phyloP scores from a whole-genome alignment of 2,888 invertebrate species.

The Gymnosoma rotundatum region DNA sequence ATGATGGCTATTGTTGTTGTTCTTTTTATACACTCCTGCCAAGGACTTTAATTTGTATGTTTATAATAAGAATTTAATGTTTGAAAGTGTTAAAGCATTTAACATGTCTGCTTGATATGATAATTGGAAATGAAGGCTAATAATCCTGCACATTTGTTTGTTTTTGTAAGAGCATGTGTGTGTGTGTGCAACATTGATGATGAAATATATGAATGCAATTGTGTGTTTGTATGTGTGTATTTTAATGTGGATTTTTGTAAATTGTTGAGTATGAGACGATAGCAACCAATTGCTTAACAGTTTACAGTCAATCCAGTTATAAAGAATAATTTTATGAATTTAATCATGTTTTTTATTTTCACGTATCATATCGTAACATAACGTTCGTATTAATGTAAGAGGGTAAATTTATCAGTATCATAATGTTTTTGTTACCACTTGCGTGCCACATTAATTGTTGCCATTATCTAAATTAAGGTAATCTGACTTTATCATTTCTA shows the following conservation, averaged over 20 bases:
- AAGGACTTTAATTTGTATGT: conserved; percentile 41
- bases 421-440: not conserved
- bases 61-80: conserved; percentile 70
- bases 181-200: conserved; percentile 51
- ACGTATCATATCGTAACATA: conserved; percentile 37
- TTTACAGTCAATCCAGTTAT: conserved; percentile 63
- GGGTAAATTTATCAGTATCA: conserved; percentile 26
- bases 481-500: no score
- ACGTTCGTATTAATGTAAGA: not conserved
- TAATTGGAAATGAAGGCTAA: conserved; percentile 70
- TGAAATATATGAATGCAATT: conserved; percentile 22
- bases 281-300: conserved; percentile 60
- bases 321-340: conserved; percentile 68
- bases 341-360: conserved; percentile 53
- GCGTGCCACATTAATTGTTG: no score
- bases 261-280: conserved; percentile 36
- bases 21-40: conserved; percentile 14
- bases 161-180: conserved; percentile 2
- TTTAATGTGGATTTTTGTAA: no score
- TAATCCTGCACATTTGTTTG: conserved; percentile 59
- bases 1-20: conserved; percentile 15
- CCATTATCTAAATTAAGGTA: no score
- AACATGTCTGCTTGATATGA: conserved; percentile 69
- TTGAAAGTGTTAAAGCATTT: conserved; percentile 70
- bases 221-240: not conserved